Base-by-base conservation (phyloP, 92 coral and sea anemone species). In the Epizoanthus rinbou region DNA sequence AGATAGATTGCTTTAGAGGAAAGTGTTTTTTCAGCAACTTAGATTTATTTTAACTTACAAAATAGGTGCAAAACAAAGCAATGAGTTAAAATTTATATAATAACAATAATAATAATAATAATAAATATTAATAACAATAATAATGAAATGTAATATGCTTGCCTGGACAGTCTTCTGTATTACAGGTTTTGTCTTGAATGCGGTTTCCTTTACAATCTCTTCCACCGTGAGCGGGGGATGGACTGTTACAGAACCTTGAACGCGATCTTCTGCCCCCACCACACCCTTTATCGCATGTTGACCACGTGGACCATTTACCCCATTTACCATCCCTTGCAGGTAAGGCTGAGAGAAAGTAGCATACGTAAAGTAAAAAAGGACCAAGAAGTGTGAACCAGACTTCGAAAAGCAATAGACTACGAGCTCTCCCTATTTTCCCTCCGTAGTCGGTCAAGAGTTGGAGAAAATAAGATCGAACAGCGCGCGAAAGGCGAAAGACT, bases 301-400 rank as follows among this genome's bases (percentile, higher is more conserved):
- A 79, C 94, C 94, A 90, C 1, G 74, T 21, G 13, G 94, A 81
- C 94, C 94, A 90, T 67, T 81, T 28, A 11, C 91, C 64, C 88
- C 91, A 90, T 10, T 65, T 67, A 35, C 94, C 94, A 75, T 84
- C 82, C 43, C 79, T 86, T 68, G 89, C 79, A 2, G 63, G 73
- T 5, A 64, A 41, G 53, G 81, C 94, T 90, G 57, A 14, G 16
- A 2, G 17, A 70, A 15, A 47, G 33, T 1, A 16, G 6, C 43
- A 37, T 0, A 23, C 25, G 60, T 18, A 22, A 22, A 70, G 4
- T 19, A n/a, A 35, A 28, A 2, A 65, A 13, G 18, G 60, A 6
- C 4, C 28, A 25, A 72, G 25, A 16, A 50, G 64, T 16, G 28
- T 13, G 0, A 23, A 37, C 43, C 43, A 4, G 43, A 3, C 2